Evolutionary conservation across 2,113 vertebrate genomes (phyloP).

Genomic region (Periophthalmus modestus): DNA sequence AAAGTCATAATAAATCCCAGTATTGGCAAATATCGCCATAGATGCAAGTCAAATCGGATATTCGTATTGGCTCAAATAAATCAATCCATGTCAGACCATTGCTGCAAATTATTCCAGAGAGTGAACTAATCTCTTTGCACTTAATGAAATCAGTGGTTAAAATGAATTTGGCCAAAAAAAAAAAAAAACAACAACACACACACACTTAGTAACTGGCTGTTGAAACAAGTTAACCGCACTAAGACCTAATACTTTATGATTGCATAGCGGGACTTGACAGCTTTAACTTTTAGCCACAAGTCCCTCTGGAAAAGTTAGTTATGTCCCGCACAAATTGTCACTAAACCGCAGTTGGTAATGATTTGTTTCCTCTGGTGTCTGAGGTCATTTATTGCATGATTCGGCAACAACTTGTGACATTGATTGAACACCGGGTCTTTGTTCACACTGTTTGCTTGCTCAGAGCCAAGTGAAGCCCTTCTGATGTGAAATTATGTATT

Average conservation of each 20-base stretch:
- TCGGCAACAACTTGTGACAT: conserved; percentile 68
- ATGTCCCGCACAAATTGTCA: conserved; percentile 68
- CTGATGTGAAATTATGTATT: conserved; percentile 43
- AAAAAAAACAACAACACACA: neutral
- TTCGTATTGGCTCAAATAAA: too few species aligned
- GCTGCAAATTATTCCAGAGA: neutral
- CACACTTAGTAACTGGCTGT: conserved; percentile 51
- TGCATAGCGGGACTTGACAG: conserved; percentile 62
- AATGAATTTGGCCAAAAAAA: neutral
- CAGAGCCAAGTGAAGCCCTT: conserved; percentile 34
- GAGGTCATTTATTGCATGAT: conserved; percentile 66
- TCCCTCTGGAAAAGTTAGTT: conserved; percentile 65
- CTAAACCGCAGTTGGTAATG: conserved; percentile 65
- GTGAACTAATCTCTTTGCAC: neutral
- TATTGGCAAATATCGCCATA: too few species aligned
- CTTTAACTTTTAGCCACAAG: conserved; percentile 57
- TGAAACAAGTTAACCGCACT: conserved; percentile 37
- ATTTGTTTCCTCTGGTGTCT: conserved; percentile 74
- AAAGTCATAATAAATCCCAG: too few species aligned
- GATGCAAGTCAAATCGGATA: too few species aligned
- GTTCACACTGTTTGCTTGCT: conserved; percentile 46
- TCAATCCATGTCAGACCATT: too few species aligned
- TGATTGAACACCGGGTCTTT: conserved; percentile 66
- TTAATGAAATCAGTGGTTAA: neutral
- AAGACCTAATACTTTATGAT: conserved; percentile 67